Percentiles rank a stretch among this genome's conserved stretches.
Evolutionary conservation across 2,888 invertebrate species (phyloP).

Genomic region (Drosophila histrio): DNA sequence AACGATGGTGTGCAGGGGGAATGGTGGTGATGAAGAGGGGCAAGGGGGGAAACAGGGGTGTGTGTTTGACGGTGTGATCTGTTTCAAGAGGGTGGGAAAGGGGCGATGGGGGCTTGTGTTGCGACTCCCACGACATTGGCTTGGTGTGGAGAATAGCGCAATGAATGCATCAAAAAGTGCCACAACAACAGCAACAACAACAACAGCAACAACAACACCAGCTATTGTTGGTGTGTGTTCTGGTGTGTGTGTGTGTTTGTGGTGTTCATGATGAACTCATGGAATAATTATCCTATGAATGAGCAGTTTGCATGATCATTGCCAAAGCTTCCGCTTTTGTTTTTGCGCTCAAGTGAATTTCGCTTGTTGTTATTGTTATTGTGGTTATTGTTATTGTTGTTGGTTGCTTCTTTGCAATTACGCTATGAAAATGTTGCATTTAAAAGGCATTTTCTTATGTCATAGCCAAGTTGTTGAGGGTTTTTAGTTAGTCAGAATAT

Average conservation of each 20-base stretch:
- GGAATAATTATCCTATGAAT: slow-evolving; percentile 82
- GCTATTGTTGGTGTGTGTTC: slow-evolving; percentile 11
- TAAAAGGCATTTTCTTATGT: slow-evolving; percentile 76
- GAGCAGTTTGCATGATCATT: slow-evolving; percentile 81
- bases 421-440: slow-evolving; percentile 79
- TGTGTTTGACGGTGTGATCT: slow-evolving; percentile 11
- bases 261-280: slow-evolving; percentile 71
- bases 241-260: slow-evolving; percentile 16
- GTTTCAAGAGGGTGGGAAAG: background rate
- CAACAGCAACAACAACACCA: slow-evolving; percentile 28
- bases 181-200: slow-evolving; percentile 39
- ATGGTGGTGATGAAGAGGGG: background rate
- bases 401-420: slow-evolving; percentile 68
- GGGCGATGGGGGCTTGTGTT: slow-evolving; percentile 10
- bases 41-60: background rate
- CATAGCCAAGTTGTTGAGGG: slow-evolving; percentile 54
- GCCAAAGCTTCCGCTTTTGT: slow-evolving; percentile 81
- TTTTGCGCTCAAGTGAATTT: slow-evolving; percentile 66
- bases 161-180: slow-evolving; percentile 62
- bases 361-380: slow-evolving; percentile 27
- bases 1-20: slow-evolving; percentile 11
- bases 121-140: slow-evolving; percentile 75
- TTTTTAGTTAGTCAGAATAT: slow-evolving; percentile 56
- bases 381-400: slow-evolving; percentile 21
- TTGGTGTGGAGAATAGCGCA: slow-evolving; percentile 57